phyloP scores from a whole-genome alignment of 2,888 invertebrate genomes.

The Noctua comes region DNA sequence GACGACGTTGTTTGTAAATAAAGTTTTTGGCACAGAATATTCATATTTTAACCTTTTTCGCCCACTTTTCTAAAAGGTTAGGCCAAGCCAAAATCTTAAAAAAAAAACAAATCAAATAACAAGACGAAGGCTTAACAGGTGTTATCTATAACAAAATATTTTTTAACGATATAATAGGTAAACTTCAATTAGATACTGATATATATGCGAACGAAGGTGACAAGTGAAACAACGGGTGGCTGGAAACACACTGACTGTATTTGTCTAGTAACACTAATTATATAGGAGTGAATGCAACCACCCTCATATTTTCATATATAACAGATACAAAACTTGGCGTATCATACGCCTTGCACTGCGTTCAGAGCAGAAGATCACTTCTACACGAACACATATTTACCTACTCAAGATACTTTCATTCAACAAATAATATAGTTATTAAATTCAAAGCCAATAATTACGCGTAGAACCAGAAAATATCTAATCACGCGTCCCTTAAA shows the following conservation, averaged over 20 bases:
- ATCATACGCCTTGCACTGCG: too few relatives aligned
- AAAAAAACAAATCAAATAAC: neutral
- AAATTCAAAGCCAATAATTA: constrained; percentile 7
- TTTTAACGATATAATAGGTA: neutral
- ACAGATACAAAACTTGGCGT: neutral
- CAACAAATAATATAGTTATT: neutral
- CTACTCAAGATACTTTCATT: too few relatives aligned
- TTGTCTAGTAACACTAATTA: too few relatives aligned
- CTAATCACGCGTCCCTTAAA: constrained; percentile 12
- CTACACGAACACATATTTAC: neutral
- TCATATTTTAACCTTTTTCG: neutral
- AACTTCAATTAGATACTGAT: neutral
- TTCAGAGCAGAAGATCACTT: neutral
- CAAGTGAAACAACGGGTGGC: too few relatives aligned
- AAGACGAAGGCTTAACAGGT: neutral
- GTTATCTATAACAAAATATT: neutral
- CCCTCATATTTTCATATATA: too few relatives aligned
- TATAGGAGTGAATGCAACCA: too few relatives aligned
- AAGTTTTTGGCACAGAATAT: too few relatives aligned
- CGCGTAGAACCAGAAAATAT: constrained; percentile 13
- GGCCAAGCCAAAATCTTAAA: neutral
- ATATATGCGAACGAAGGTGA: too few relatives aligned
- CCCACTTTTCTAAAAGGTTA: neutral
- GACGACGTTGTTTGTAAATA: too few relatives aligned
- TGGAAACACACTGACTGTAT: too few relatives aligned